Conservation (phyloP, 1,140 invertebrate species). For the Drosophila novamexicana region DNA sequence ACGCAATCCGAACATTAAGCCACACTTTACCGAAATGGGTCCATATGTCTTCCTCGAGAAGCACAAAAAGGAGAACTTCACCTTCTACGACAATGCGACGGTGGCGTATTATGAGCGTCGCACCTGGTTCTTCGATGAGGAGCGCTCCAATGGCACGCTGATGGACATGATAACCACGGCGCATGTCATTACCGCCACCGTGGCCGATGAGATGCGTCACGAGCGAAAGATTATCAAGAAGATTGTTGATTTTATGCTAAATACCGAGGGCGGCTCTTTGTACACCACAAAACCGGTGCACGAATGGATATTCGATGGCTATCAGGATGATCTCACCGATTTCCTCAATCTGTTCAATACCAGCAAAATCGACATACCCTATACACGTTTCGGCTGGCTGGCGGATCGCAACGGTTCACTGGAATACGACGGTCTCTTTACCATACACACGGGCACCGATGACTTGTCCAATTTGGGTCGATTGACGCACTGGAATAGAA, state of each 20-base stretch:
- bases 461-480: conserved; percentile 88
- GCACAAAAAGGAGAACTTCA: conserved; percentile 87
- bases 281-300: conserved; percentile 88
- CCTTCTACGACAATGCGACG: conserved; percentile 91
- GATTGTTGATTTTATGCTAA: conserved; percentile 86
- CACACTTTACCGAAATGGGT: conserved; percentile 88
- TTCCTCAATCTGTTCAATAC: conserved; percentile 87
- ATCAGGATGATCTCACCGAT: conserved; percentile 88
- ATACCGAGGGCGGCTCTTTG: conserved; percentile 85
- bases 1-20: conserved; percentile 85
- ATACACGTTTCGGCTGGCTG: conserved; percentile 91
- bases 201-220: conserved; percentile 86
- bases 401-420: conserved; percentile 90
- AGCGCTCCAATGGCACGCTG: conserved; percentile 89
- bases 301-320: conserved; percentile 91
- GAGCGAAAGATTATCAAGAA: conserved; percentile 84
- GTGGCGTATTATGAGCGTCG: conserved; percentile 91
- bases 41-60: conserved; percentile 88
- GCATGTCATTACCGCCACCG: conserved; percentile 90
- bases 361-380: conserved; percentile 86
- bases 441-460: conserved; percentile 89
- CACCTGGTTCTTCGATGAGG: conserved; percentile 89
- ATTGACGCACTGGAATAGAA: conserved; percentile 88
- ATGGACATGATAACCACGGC: conserved; percentile 90
- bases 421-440: conserved; percentile 90